These are phyloP conservation scores for Verasper variegatus DNA, from an alignment of 2,113 vertebrate species.

Conservation along the genomic window DNA sequence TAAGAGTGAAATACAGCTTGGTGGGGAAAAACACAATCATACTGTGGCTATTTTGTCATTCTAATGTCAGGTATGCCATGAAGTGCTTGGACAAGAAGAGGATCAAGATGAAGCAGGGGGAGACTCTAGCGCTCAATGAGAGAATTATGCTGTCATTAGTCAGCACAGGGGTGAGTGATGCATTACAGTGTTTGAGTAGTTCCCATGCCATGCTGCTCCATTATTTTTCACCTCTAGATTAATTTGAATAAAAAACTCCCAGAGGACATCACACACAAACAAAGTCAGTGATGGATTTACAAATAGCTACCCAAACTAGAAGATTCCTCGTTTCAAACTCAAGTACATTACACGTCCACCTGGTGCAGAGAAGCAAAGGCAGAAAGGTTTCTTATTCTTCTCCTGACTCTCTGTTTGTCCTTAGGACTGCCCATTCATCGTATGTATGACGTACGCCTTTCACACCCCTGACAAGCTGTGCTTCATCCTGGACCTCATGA, in stretches of 20 bases:
- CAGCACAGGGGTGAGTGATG: conserved; percentile 93
- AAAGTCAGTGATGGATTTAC: too few species aligned
- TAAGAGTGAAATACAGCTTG: too few species aligned
- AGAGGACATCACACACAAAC: too few species aligned
- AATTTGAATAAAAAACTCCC: too few species aligned
- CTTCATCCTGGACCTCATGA: conserved; percentile 99
- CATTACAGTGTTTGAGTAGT: neutral
- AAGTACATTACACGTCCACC: neutral
- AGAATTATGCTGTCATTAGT: conserved; percentile 98
- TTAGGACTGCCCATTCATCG: conserved; percentile 97
- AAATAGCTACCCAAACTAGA: neutral
- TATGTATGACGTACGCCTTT: conserved; percentile 99
- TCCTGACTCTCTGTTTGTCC: conserved; percentile 5
- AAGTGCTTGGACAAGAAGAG: conserved; percentile 99
- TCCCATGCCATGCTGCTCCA: neutral
- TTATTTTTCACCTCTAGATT: neutral
- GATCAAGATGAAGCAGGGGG: conserved; percentile 99
- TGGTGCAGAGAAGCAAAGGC: too few species aligned
- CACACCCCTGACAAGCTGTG: conserved; percentile 98
- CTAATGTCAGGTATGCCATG: conserved; percentile 92
- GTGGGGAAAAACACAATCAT: neutral
- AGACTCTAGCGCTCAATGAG: conserved; percentile 96
- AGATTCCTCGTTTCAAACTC: neutral
- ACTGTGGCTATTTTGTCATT: neutral
- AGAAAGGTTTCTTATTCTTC: too few species aligned